These are phyloP conservation scores for Pseudotriccus pelzelni DNA, from an alignment of 2,797 vertebrate species.

Conservation along the genomic window DNA sequence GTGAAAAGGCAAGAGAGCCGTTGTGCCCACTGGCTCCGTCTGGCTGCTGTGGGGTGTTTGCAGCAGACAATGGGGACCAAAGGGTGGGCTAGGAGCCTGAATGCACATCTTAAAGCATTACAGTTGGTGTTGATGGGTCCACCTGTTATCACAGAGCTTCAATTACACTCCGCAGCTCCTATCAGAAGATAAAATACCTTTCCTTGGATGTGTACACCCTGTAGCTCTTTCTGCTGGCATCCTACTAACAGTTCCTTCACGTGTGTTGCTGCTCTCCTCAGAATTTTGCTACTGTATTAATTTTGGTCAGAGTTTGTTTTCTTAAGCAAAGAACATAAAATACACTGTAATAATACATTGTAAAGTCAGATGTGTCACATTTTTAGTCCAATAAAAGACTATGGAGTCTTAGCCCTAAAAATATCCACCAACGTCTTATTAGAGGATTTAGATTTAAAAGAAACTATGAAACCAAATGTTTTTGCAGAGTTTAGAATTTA, in stretches of 20 bases:
- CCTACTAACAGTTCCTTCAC: background rate
- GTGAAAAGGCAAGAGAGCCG: background rate
- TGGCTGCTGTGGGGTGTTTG: background rate
- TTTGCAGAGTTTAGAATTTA: conserved; percentile 4
- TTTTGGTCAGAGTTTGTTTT: background rate
- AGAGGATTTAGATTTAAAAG: conserved; percentile 1
- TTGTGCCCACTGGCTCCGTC: background rate
- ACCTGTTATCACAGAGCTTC: background rate
- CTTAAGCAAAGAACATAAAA: background rate
- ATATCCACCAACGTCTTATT: background rate
- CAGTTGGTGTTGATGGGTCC: background rate
- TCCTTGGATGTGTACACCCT: background rate
- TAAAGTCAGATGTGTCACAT: background rate
- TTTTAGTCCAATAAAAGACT: background rate
- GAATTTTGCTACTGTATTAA: background rate
- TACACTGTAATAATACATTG: background rate
- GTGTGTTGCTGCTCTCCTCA: background rate
- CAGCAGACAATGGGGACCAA: background rate
- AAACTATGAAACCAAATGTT: conserved; percentile 17
- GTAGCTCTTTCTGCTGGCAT: background rate
- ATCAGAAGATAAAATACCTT: background rate
- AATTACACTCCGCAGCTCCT: background rate
- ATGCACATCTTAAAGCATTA: background rate
- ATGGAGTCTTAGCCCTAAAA: background rate
- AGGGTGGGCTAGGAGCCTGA: background rate